Base-by-base conservation (phyloP, 2,797 vertebrate genomes). In the Neosilurus mollespiculum region DNA sequence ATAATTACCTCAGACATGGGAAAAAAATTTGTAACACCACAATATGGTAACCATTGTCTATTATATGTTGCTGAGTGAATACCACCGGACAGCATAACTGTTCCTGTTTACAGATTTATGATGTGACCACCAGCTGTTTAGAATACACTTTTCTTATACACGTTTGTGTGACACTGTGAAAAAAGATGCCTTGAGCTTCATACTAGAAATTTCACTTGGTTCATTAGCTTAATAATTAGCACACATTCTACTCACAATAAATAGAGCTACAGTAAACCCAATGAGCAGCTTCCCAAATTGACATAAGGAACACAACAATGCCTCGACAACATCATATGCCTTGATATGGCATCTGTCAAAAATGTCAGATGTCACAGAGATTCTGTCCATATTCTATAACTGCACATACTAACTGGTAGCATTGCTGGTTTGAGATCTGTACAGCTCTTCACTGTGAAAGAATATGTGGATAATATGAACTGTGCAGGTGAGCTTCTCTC, bases 81-180 rank as follows among this genome's bases (percentile, higher is more conserved):
- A 61, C 24, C 62, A n/a, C 54, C 76, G 64, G 75, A 61, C 30
- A 20, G 53, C 18, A 26, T 18, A 77, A 62, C 65, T 83, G 22
- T 83, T 83, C 75, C 75, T 83, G 75, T 78, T 83, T 78, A 83
- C 53, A 34, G 18, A 78, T 76, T 69, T 69, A 56, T 49, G 49
- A 78, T 70, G 65, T 78, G 37, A 71, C 43, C 37, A 53, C 49
- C 34, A 24, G 59, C 73, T 79, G 77, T 73, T 62, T 58, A 66
- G 59, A 64, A 43, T n/a, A 24, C 56, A 77, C 53, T 9, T 14
- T 59, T 59, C 56, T 8, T 12, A 61, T 77, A 34, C 20, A n/a
- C 56, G 34, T n/a, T 15, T 77, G 73, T 26, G n/a, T 37, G 16
- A 3, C 0, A 9, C 20, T 71, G 22, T 54, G 14, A 24, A 30